These are phyloP conservation scores for Wiebesia pumilae DNA, from an alignment of 1,140 invertebrate species.

Conservation along the genomic window DNA sequence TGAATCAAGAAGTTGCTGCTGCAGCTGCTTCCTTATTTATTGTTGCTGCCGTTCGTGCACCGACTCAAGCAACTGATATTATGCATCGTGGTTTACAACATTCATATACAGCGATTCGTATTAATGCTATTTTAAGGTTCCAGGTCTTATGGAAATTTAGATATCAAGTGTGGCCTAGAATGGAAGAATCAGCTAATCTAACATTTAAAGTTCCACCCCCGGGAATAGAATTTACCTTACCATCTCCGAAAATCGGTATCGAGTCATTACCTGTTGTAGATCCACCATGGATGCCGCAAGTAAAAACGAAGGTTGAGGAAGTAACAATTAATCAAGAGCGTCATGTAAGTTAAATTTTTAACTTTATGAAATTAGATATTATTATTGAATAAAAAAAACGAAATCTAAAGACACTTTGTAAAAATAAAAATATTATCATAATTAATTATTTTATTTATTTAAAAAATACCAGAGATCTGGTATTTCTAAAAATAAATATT, in stretches of 20 bases:
- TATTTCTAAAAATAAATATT: too few species aligned
- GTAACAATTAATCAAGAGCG: slow-evolving; percentile 99
- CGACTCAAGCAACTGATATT: slow-evolving; percentile 89
- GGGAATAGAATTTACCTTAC: slow-evolving; percentile 98
- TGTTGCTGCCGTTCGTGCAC: slow-evolving; percentile 91
- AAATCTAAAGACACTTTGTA: too few species aligned
- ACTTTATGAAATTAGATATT: too few species aligned
- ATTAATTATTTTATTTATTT: too few species aligned
- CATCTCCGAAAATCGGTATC: slow-evolving; percentile 98
- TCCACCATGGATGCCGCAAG: slow-evolving; percentile 98
- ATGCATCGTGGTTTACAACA: slow-evolving; percentile 92
- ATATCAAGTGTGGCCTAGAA: slow-evolving; percentile 98
- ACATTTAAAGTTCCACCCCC: slow-evolving; percentile 98
- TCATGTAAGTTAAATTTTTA: slow-evolving; percentile 83
- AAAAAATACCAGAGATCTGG: too few species aligned
- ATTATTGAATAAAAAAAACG: too few species aligned
- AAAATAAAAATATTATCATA: too few species aligned
- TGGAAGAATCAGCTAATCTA: slow-evolving; percentile 97
- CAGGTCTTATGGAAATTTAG: slow-evolving; percentile 96
- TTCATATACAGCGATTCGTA: slow-evolving; percentile 84
- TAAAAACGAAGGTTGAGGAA: slow-evolving; percentile 98
- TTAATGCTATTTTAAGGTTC: slow-evolving; percentile 90
- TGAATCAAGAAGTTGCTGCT: slow-evolving; percentile 84
- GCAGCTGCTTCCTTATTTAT: slow-evolving; percentile 93
- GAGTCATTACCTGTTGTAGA: slow-evolving; percentile 96